Base-by-base conservation (phyloP, 2,888 invertebrate species). In the Mythimna vitellina region DNA sequence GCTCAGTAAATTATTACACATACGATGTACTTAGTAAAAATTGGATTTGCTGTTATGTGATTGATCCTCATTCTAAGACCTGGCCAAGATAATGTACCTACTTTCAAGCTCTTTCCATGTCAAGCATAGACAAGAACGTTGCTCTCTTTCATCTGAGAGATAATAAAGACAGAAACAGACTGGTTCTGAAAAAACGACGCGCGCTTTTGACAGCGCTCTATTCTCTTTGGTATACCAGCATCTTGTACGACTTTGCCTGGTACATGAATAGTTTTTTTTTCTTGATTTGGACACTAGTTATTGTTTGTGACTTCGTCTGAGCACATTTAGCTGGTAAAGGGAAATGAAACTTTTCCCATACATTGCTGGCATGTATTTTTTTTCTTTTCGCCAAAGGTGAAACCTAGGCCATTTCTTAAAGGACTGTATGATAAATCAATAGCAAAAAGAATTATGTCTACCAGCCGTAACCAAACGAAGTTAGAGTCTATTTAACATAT, bases 171-270 rank as follows among this genome's bases (percentile, higher is more conserved):
- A 38, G 60, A 10, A 35, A 62, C 61, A 65, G 61, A 42, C 56
- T 80, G 32, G 8, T 6, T 42, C 25, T n/a, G 42, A 75, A 56
- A 66, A 60, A 32, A 62, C 29, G 8, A 0, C 7, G 65, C 56
- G 29, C 56, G 35, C 76, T 66, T 81, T 81, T 76, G 56, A 61
- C 66, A 42, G 32, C 66, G 9, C 12, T 53, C 61, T 57, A 62
- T 76, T 81, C 35, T 80, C 54, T 57, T 29, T 54, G 61, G 14
- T 29, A 61, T 12, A 56, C 56, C n/a, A 74, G 65, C 22, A 42
- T 74, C 10, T 32, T n/a, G 2, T 17, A 42, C 0, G 12, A 22
- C 12, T 61, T 74, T 56, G 73, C 54, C 73, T 72, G 5, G 17
- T 51, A 12, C 8, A 42, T n/a, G 6, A 74, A 58, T 20, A 20